Percentiles rank a stretch among this genome's conserved stretches.
Conservation (phyloP, 2,888 invertebrate genomes). For the Lamellibrachia satsuma region DNA sequence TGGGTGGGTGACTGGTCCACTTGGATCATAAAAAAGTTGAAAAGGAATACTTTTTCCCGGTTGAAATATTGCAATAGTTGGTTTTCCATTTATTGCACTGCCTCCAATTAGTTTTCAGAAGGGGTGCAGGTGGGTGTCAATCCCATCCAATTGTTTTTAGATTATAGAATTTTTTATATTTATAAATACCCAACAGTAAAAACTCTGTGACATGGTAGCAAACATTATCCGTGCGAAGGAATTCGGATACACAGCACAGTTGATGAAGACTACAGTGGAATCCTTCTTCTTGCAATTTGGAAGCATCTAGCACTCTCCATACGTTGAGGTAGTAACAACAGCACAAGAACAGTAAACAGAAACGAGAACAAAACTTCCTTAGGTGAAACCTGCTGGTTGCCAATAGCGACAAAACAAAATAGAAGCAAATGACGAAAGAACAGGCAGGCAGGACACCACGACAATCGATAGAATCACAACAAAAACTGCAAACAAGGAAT, state of each 20-base stretch:
- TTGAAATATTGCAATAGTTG: too few relatives aligned
- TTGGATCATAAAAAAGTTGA: too few relatives aligned
- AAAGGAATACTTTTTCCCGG: too few relatives aligned
- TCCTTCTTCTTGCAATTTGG: not conserved
- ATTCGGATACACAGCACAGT: not conserved
- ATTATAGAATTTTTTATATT: too few relatives aligned
- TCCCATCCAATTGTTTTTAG: too few relatives aligned
- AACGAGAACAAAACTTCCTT: conserved; percentile 4
- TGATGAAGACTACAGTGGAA: not conserved
- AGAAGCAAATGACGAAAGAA: not conserved
- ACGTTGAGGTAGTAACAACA: not conserved
- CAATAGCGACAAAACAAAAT: not conserved
- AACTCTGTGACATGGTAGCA: not conserved
- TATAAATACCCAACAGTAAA: not conserved
- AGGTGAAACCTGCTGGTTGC: not conserved
- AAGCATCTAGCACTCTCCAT: not conserved
- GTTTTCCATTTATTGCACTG: too few relatives aligned
- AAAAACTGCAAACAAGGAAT: not conserved
- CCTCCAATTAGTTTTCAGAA: too few relatives aligned
- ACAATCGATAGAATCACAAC: not conserved
- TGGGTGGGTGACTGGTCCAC: too few relatives aligned
- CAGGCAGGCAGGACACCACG: conserved; percentile 8
- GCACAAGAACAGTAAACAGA: not conserved
- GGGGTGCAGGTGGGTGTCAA: too few relatives aligned
- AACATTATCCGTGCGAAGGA: not conserved